Conservation (phyloP, 2,113 vertebrate species). For the Oxyruncus cristatus region DNA sequence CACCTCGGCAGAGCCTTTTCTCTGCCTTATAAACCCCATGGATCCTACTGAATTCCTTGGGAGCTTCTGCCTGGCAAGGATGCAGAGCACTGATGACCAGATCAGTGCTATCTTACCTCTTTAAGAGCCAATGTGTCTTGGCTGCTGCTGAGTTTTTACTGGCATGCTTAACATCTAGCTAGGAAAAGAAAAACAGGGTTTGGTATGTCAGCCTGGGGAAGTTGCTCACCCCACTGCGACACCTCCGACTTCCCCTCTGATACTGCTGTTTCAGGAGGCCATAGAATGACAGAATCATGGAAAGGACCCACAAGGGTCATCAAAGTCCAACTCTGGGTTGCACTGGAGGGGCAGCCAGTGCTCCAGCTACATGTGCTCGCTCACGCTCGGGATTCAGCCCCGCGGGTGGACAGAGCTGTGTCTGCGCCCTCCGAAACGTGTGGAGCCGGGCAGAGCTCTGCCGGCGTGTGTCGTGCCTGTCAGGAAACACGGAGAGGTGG, state of each 20-base stretch:
- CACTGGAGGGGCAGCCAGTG: accelerated
- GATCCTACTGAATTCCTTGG: neutral
- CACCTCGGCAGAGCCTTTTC: neutral
- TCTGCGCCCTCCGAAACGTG: accelerated
- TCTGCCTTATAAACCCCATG: accelerated
- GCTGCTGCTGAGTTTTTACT: neutral
- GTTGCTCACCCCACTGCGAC: neutral
- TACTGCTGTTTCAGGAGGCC: neutral
- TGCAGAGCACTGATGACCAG: neutral
- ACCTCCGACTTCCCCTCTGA: neutral
- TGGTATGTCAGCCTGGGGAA: neutral
- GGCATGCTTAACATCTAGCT: neutral
- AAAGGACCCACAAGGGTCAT: neutral
- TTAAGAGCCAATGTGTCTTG: neutral
- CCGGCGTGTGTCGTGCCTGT: accelerated
- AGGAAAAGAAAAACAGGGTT: neutral
- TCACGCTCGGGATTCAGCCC: neutral
- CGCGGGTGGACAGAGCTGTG: neutral
- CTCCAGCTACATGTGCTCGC: accelerated
- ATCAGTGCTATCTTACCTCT: neutral
- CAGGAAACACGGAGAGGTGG: accelerated
- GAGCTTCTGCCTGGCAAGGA: neutral
- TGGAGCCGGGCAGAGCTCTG: neutral
- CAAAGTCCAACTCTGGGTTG: accelerated
- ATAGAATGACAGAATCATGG: accelerated